Base-by-base conservation (phyloP, 2,888 invertebrate genomes). In the Synanthedon andrenaeformis region DNA sequence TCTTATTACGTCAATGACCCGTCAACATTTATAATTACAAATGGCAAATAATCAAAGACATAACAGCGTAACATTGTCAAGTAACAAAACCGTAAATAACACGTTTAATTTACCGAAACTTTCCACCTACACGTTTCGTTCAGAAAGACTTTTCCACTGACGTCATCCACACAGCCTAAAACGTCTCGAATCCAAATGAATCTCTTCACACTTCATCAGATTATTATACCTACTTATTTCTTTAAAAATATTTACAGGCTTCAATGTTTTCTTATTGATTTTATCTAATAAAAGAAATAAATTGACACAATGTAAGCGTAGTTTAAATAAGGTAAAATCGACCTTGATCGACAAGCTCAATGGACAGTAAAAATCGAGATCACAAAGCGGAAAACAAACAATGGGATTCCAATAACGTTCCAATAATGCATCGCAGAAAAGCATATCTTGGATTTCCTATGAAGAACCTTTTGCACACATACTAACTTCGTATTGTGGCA, bases 331-430 rank as follows among this genome's bases (percentile, higher is more conserved):
- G n/a, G 14, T 45, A 45, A 13, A 45, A 13, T 3, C n/a, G 45
- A 8, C 45, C n/a, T 45, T n/a, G 45, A 12, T 14, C 14, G n/a
- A 14, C 45, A 45, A 45, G 14, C 45, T 45, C 45, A 45, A 45
- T 45, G n/a, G 45, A 45, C 45, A 45, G 45, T n/a, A 45, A 13
- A 14, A 45, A 45, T 45, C 13, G 45, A 14, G 14, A 45, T 14
- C 45, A 45, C 45, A 45, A 52, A 54, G 53, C 50, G 6, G 52
- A 51, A 49, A 50, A 52, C 57, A 60, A 66, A 65, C 64, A 71
- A 67, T 62, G 62, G 61, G 62, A 59, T 28, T 63, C 51, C 56
- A 63, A 65, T 62, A 62, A 61, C 53, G 53, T 56, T 51, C 58
- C 57, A 55, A 49, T 54, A 53, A 55, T 55, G 59, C 54, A 54